These are phyloP conservation scores for Mesoligia furuncula DNA, from an alignment of 2,888 invertebrate genomes.

Conservation along the genomic window DNA sequence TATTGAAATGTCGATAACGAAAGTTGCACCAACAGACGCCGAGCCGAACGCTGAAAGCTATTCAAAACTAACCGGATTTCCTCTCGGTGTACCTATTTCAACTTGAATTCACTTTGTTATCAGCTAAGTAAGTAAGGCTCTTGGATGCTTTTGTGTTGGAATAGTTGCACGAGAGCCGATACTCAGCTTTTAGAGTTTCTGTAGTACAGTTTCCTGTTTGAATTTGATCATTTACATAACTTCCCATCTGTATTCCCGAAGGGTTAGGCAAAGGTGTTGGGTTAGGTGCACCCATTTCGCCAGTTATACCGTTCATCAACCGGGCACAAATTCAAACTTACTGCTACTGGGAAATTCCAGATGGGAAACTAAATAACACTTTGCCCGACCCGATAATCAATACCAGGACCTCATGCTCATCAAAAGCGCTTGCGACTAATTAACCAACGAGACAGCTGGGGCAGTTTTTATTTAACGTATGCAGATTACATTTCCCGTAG, in stretches of 20 bases:
- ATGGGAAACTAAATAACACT: not conserved
- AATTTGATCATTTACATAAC: not conserved
- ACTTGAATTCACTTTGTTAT: conserved; percentile 76
- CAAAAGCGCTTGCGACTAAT: not conserved
- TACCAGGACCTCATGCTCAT: not conserved
- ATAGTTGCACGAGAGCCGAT: conserved; percentile 44
- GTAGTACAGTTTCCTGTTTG: not conserved
- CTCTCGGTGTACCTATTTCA: conserved; percentile 69
- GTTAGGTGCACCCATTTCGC: not conserved
- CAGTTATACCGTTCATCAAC: not conserved
- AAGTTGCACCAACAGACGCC: conserved; percentile 65
- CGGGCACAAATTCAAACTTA: not conserved
- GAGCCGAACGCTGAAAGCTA: conserved; percentile 68
- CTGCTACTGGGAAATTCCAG: not conserved
- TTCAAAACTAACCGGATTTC: conserved; percentile 73
- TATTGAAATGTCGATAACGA: conserved; percentile 62
- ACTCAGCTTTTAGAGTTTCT: conserved; percentile 20
- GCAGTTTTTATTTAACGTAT: not conserved
- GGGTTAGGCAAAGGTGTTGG: not conserved
- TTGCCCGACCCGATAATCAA: not conserved
- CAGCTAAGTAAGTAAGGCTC: conserved; percentile 57
- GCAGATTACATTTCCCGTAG: not conserved
- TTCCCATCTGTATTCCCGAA: not conserved
- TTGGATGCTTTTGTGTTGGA: conserved; percentile 52
- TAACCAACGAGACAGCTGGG: not conserved